Evolutionary conservation across 2,888 invertebrate genomes (phyloP), one percentile per base, ranked within the genome.

Genomic region (Drosophila meridiana): DNA sequence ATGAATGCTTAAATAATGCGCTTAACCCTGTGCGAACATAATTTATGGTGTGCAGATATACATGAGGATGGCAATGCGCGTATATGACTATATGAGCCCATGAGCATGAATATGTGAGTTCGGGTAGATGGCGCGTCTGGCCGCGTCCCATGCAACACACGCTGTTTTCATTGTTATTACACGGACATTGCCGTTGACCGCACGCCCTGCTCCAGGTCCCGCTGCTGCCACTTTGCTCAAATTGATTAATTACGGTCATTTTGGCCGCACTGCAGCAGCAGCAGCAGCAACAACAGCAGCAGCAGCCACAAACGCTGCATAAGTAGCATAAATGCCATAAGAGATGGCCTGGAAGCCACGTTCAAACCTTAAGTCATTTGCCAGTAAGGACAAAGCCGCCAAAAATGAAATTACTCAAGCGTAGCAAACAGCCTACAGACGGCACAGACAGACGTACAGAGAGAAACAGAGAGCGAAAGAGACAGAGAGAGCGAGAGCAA

Each of bases 1-100:
- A 88, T 89, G 88, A 90, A 90, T 90, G 85, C 87, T 81, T 87
- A 87, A 89, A 88, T 84, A 91, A 90, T 89, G 91, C 88, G 90
- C 90, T 91, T 86, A 91, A 89, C 89, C 83, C 91, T 89, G 91
- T 85, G 91, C 91, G 91, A 91, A 91, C 90, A 91, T 91, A 90
- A 91, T 91, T 91, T 91, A 91, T 91, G 89, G 89, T 90, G 90
- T 91, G 91, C 85, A 87, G 86, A 82, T 82, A 86, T 84, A 82
- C 84, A 86, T 80, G 82, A 80, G 87, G 81, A 68, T 26, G 13
- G 55, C 66, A 72, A 62, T 73, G 45, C 36, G 63, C 60, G 67
- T 74, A 65, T 56, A 55, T 47, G 50, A 58, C 60, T 72, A 57
- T 30, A 48, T 57, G 60, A 48, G 47, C 61, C 14, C 53, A 61